Conservation (phyloP, 2,113 vertebrate species). For the Pycnonotus jocosus region DNA sequence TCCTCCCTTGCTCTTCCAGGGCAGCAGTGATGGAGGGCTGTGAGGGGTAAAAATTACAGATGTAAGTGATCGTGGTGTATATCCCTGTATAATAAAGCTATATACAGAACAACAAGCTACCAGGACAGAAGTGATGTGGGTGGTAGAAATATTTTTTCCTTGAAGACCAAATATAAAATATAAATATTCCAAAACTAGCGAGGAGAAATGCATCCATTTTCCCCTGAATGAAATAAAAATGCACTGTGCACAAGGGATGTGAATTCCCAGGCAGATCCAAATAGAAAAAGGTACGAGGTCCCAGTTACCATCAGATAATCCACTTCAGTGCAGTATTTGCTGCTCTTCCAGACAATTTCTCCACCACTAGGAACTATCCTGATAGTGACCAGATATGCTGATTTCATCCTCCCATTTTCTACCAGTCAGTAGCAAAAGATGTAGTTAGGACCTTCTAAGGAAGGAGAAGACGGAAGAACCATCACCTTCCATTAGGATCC, state of each 20-base stretch:
- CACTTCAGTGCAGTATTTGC: background rate
- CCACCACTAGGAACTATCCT: background rate
- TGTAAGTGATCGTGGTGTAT: background rate
- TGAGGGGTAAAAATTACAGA: background rate
- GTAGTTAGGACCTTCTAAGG: background rate
- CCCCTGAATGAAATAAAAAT: background rate
- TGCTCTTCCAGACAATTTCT: background rate
- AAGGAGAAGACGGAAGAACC: background rate
- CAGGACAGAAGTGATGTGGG: background rate
- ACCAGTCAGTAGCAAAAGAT: background rate
- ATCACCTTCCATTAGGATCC: background rate
- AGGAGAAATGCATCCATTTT: background rate
- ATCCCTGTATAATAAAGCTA: background rate
- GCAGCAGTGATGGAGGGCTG: background rate
- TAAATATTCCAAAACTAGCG: background rate
- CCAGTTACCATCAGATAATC: background rate
- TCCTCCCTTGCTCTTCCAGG: background rate
- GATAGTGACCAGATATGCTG: background rate
- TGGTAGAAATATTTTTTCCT: background rate
- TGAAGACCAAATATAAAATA: background rate
- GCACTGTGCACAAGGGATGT: background rate
- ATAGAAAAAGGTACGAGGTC: background rate
- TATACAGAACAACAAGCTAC: background rate
- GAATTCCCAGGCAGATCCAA: background rate
- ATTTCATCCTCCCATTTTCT: background rate